Evolutionary conservation across 2,888 invertebrate species (phyloP).

Genomic region (Coremacera marginata): DNA sequence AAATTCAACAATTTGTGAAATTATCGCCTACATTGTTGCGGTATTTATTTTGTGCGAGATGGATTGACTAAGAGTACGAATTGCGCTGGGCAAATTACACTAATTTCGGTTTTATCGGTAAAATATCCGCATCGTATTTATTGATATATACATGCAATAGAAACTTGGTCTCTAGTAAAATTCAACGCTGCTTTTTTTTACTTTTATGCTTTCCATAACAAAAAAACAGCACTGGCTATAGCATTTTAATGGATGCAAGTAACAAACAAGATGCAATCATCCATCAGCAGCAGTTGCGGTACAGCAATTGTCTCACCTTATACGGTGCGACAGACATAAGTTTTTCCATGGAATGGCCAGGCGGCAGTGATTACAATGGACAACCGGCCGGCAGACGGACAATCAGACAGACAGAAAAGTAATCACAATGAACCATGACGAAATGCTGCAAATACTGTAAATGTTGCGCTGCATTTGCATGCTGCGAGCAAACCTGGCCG

Average conservation of each 20-base stretch:
- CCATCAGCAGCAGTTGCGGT: constrained; percentile 13
- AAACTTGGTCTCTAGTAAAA: too few species aligned
- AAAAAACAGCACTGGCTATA: too few species aligned
- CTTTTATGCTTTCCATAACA: too few species aligned
- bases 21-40: constrained; percentile 17
- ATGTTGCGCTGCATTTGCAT: not conserved
- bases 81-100: too few species aligned
- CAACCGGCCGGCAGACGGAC: not conserved
- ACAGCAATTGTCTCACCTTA: constrained; percentile 14
- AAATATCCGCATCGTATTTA: too few species aligned
- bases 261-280: not conserved
- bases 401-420: not conserved
- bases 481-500: constrained; percentile 1
- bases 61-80: not conserved
- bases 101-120: too few species aligned
- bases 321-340: not conserved
- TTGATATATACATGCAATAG: too few species aligned
- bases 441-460: not conserved
- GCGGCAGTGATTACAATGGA: too few species aligned
- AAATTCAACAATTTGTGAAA: constrained; percentile 10
- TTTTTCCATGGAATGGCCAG: too few species aligned
- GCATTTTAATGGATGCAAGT: not conserved
- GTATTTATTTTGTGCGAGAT: not conserved
- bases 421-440: constrained; percentile 16
- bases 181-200: too few species aligned